Evolutionary conservation across 2,888 invertebrate genomes (phyloP), one percentile per base, ranked within the genome.

Genomic region (Nephrotoma guestfalica): DNA sequence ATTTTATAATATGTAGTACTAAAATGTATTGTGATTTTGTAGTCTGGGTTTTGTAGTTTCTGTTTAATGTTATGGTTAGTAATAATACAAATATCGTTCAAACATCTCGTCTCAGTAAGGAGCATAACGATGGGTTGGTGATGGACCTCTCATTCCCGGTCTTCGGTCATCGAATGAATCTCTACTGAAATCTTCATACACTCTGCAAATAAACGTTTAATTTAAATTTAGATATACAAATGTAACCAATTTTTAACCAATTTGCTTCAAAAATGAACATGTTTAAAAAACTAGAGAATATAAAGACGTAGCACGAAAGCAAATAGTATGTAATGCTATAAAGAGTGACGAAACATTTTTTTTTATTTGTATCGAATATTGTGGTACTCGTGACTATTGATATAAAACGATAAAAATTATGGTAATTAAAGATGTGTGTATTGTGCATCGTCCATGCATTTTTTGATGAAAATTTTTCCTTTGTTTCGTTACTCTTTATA

Each of bases 131-230:
- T 96, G 94, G 89, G 96, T 95, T 87, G 96, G 96, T 87, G 96
- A 96, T 84, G 96, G 95, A 90, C 96, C 96, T 89, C 96, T 94
- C 93, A 96, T 94, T 86, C 91, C 92, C 18, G 91, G 89, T 89
- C 92, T 95, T 92, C 96, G 94, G 90, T 97, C 96, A 92, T 97
- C 96, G 92, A 96, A 97, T 86, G 96, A 95, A 92, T 97, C 96
- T 89, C 96, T 93, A 92, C 96, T 96, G 91, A 96, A 97, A 92
- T 96, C 96, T 92, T 97, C 96, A 92, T 96, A 96, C 93, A 96
- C 95, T 90, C 95, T 94, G 93, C 91, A 88, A 86, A 89, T 51
- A 88, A 87, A 87, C 2, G 4, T n/a, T 71, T 71, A 9, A 15
- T 7, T 6, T 71, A 71, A 15, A n/a, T 7, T 71, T 11, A 9